phyloP scores from a whole-genome alignment of 2,888 invertebrate genomes.

The Pharmacophagus antenor region DNA sequence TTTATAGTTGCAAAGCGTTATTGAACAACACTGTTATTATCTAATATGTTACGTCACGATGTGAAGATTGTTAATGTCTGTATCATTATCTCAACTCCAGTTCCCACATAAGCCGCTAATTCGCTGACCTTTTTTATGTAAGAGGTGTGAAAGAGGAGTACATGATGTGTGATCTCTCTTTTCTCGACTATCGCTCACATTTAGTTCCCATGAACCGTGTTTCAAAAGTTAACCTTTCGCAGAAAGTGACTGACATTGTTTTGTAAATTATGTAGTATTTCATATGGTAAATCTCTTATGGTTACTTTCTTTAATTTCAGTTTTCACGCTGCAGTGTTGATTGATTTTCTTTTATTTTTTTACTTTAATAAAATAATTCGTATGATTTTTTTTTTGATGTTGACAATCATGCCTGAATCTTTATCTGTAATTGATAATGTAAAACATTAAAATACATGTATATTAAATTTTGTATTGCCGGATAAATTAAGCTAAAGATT shows the following conservation, averaged over 20 bases:
- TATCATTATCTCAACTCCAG: constrained; percentile 15
- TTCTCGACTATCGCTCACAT: constrained; percentile 52
- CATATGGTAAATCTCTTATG: constrained; percentile 38
- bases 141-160: constrained; percentile 60
- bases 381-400: no score
- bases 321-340: constrained; percentile 2
- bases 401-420: no score
- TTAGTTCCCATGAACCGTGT: constrained; percentile 61
- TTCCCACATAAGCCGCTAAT: constrained; percentile 27
- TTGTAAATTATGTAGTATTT: constrained; percentile 37
- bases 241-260: constrained; percentile 56
- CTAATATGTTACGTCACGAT: constrained; percentile 8
- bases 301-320: constrained; percentile 44
- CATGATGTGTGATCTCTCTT: constrained; percentile 47
- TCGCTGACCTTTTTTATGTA: constrained; percentile 65
- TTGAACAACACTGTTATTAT: constrained; percentile 5
- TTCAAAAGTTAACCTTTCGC: constrained; percentile 47
- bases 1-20: constrained; percentile 1
- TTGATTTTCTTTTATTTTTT: no score
- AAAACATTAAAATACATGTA: no score
- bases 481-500: no score
- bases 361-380: no score
- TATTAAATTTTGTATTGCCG: no score
- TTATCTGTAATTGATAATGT: no score
- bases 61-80: constrained; percentile 10